phyloP scores from a whole-genome alignment of 2,797 vertebrate species.

The Urosaurus nigricauda region DNA sequence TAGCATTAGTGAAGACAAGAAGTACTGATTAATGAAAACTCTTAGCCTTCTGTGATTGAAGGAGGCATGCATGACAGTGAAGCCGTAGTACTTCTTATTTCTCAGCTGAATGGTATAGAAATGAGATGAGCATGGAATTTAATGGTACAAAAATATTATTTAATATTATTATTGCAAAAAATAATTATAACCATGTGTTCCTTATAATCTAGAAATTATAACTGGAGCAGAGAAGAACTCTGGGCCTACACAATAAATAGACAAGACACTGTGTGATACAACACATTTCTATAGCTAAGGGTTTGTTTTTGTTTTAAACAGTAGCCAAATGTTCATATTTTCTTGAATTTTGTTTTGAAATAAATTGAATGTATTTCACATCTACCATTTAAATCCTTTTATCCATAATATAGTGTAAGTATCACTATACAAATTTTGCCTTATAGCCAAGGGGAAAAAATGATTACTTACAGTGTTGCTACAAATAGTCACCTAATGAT shows the following conservation, averaged over 20 bases:
- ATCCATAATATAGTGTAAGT: background rate
- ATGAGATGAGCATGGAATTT: background rate
- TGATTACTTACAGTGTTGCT: background rate
- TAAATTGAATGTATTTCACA: background rate
- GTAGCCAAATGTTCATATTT: background rate
- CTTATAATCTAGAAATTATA: background rate
- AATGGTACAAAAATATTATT: too few relatives aligned
- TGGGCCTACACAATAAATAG: background rate
- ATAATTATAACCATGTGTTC: too few relatives aligned
- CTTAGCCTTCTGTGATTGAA: background rate
- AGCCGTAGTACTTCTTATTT: background rate
- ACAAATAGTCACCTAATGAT: background rate
- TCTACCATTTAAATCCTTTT: background rate
- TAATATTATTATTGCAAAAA: too few relatives aligned
- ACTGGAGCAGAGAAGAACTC: background rate
- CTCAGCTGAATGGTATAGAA: background rate
- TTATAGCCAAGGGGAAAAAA: background rate
- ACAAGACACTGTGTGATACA: background rate
- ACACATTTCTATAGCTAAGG: background rate
- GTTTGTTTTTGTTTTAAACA: slow-evolving; percentile 18
- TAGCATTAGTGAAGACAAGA: background rate
- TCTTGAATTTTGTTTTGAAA: slow-evolving; percentile 5
- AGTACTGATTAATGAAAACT: background rate
- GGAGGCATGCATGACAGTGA: background rate
- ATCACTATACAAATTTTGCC: background rate